Evolutionary conservation across 1,140 invertebrate genomes (phyloP).

Genomic region (Brachystomella parvula): DNA sequence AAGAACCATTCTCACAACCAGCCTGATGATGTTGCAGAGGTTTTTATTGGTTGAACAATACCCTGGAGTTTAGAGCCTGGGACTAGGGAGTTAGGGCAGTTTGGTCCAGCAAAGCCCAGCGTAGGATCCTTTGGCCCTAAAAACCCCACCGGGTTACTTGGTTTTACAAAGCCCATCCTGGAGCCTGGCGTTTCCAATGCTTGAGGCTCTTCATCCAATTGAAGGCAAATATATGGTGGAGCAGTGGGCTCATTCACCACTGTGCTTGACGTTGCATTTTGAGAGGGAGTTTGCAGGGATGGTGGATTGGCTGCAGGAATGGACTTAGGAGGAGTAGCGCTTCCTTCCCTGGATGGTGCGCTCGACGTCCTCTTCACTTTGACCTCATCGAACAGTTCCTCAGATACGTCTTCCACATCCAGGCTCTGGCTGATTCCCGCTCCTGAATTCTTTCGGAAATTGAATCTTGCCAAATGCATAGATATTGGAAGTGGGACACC

Average conservation of each 20-base stretch:
- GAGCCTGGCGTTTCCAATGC: constrained; percentile 22
- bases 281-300: constrained; percentile 11
- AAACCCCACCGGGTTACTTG: constrained; percentile 20
- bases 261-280: constrained; percentile 14
- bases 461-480: constrained; percentile 33
- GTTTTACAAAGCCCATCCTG: constrained; percentile 23
- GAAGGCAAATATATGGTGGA: background rate
- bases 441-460: constrained; percentile 35
- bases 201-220: background rate
- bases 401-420: constrained; percentile 26
- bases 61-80: constrained; percentile 29
- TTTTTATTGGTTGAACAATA: constrained; percentile 34
- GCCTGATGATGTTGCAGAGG: constrained; percentile 29
- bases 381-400: constrained; percentile 29
- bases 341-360: constrained; percentile 34
- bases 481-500: constrained; percentile 29
- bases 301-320: constrained; percentile 24
- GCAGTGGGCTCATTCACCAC: background rate
- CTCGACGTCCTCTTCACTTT: constrained; percentile 32
- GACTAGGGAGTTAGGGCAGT: background rate
- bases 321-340: constrained; percentile 30
- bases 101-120: too few relatives aligned
- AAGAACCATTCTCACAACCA: constrained; percentile 30
- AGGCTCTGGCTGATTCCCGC: constrained; percentile 34
- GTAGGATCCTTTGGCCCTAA: background rate